A percentile compares a stretch with the other conserved stretches of the same genome.
Conservation (phyloP, 2,888 invertebrate genomes). For the Hermaeophaga mercurialis region DNA sequence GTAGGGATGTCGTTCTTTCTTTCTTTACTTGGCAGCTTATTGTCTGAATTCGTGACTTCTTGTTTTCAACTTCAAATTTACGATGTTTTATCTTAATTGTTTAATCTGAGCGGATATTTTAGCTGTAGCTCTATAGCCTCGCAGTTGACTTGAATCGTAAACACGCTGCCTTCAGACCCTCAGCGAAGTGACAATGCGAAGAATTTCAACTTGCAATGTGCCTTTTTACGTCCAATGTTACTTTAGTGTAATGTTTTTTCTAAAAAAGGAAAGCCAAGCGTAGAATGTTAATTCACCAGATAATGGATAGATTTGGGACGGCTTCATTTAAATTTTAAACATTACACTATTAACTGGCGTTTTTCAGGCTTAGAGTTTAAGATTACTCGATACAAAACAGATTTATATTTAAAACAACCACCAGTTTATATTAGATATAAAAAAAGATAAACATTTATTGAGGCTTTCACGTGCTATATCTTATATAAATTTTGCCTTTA, state of each 20-base stretch:
- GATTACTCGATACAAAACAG: no score
- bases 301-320: not conserved
- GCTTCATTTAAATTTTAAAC: not conserved
- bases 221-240: slow-evolving; percentile 13
- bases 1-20: slow-evolving; percentile 32
- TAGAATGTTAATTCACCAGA: not conserved
- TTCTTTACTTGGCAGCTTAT: slow-evolving; percentile 38
- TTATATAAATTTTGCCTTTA: no score
- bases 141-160: slow-evolving; percentile 21
- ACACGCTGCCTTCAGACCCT: slow-evolving; percentile 12
- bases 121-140: slow-evolving; percentile 16
- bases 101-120: slow-evolving; percentile 39
- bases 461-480: no score
- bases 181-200: slow-evolving; percentile 18
- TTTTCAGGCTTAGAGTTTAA: no score
- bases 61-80: slow-evolving; percentile 41
- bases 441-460: no score
- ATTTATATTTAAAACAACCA: no score
- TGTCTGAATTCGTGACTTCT: slow-evolving; percentile 42
- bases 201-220: slow-evolving; percentile 15
- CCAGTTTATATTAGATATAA: no score
- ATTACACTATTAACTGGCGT: no score
- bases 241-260: not conserved
- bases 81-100: slow-evolving; percentile 43
- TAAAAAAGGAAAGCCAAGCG: not conserved